Base-by-base conservation (phyloP, 2,888 invertebrate species). In the Dicycla oo region DNA sequence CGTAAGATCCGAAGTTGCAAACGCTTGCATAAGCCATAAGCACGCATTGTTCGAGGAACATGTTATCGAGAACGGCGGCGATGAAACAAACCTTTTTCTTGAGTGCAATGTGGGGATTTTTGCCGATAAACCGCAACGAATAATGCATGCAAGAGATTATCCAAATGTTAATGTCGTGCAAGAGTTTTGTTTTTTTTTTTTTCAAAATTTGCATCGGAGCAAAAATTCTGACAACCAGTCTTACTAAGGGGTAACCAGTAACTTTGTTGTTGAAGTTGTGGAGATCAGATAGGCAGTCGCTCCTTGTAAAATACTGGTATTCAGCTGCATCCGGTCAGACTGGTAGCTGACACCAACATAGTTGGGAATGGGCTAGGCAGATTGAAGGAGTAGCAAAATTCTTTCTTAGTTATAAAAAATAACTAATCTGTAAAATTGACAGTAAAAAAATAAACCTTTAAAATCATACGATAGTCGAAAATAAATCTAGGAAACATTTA, bases 11-110 rank as follows among this genome's bases (percentile, higher is more conserved):
- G 13, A 70, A 49, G 68, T 68, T 81, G 75, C 73, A 75, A 69
- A 26, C 61, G 69, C 73, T 76, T 80, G 58, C 73, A 73, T 80
- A 75, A 83, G 43, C 65, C 45, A 65, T 53, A 68, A 80, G 75
- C 62, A 79, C 23, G 69, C 67, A 81, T 83, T 81, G 81, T 83
- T 78, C 70, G 47, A 65, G 34, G 63, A 70, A 56, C 54, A 56
- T 30, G 64, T 58, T 81, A 78, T 81, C 71, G 71, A 65, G 66
- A 54, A 57, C 30, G 63, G 34, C 49, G 10, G 54, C 30, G 34
- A 69, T 69, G 58, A 60, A 71, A 51, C 26, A 26, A 62, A 61
- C 51, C 23, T 53, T 74, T 69, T 69, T 73, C 26, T 56, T 56
- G 49, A 38, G 20, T 45, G 53, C 40, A n/a, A 20, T 45, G 54